Evolutionary conservation across 2,797 vertebrate genomes (phyloP), one percentile per base, ranked within the genome.

Genomic region (Darevskia mixta): DNA sequence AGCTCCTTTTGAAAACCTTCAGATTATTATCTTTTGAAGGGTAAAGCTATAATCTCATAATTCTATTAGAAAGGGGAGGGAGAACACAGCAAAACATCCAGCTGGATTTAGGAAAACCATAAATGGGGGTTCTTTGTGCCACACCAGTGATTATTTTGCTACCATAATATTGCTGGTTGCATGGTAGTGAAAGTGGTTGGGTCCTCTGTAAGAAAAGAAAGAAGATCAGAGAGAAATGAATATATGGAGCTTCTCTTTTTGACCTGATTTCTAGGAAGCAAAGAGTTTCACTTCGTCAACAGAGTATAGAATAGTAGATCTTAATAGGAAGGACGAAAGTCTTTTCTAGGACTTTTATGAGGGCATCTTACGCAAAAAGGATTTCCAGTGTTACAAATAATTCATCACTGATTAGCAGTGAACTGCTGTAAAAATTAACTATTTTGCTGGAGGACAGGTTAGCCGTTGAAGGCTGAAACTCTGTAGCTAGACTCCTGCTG

Each of bases 381-480:
- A 79, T 78, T 82, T 72, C 20, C 45, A 72, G 38, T 5, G 10
- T 79, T 73, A 79, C 82, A 61, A 88, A 72, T 45, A 27, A 71
- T 32, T 64, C 35, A 79, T 79, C 25, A 77, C 43, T 64, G 35
- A 88, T 73, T 72, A 72, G 32, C 79, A 80, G 27, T 29, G n/a
- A 85, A 85, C 23, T 61, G 67, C 49, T 85, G 58, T 82, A 77
- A 87, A 87, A 76, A 75, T 73, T 85, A 87, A 49, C 41, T 29
- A 13, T 29, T 67, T 38, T 71, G 27, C 35, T 71, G 80, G 35
- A 82, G 55, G 75, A 80, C 69, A n/a, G 3, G 35, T 67, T 72
- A 41, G 18, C 18, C 18, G 27, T 35, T 72, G 27, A 79, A 76
- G 41, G 15, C n/a, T 49, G 49, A 32, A 49, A 45, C 43, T 61